Percentiles rank a stretch among this genome's conserved stretches.
Conservation (phyloP, 2,888 invertebrate species). For the Junonia oenone region DNA sequence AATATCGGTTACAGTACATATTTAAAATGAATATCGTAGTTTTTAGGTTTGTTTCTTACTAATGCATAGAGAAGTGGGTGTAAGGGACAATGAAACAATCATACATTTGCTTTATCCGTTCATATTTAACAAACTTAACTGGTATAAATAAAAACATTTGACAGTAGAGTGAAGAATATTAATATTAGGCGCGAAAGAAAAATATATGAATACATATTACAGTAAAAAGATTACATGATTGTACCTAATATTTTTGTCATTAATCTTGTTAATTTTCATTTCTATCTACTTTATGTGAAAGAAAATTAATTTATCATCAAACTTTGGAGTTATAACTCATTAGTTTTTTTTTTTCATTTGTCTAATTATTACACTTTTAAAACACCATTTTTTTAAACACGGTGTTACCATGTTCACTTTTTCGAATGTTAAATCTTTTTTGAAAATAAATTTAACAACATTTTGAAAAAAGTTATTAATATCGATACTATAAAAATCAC, state of each 20-base stretch:
- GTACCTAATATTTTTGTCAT: slow-evolving; percentile 5
- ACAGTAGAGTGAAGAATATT: slow-evolving; percentile 25
- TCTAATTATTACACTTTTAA: not conserved
- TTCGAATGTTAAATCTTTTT: not conserved
- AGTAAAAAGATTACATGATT: slow-evolving; percentile 18
- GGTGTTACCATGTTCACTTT: not conserved
- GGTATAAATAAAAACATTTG: slow-evolving; percentile 28
- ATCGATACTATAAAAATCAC: too few species aligned
- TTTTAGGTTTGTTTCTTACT: too few species aligned
- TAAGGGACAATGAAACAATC: slow-evolving; percentile 25
- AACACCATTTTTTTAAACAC: not conserved
- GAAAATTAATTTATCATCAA: not conserved
- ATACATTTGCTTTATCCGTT: slow-evolving; percentile 28
- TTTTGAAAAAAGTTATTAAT: not conserved
- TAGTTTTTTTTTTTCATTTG: not conserved
- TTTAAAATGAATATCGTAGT: too few species aligned
- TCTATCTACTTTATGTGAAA: not conserved
- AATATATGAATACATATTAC: slow-evolving; percentile 2
- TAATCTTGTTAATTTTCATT: not conserved
- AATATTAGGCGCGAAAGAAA: slow-evolving; percentile 19
- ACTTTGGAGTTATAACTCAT: not conserved
- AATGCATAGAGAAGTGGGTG: too few species aligned
- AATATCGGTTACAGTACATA: too few species aligned
- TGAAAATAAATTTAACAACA: not conserved
- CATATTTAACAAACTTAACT: slow-evolving; percentile 31